Percentiles rank a stretch among this genome's conserved stretches.
These are phyloP conservation scores for Hippopotamus amphibius DNA, from an alignment of 2,113 vertebrate species.

Conservation along the genomic window DNA sequence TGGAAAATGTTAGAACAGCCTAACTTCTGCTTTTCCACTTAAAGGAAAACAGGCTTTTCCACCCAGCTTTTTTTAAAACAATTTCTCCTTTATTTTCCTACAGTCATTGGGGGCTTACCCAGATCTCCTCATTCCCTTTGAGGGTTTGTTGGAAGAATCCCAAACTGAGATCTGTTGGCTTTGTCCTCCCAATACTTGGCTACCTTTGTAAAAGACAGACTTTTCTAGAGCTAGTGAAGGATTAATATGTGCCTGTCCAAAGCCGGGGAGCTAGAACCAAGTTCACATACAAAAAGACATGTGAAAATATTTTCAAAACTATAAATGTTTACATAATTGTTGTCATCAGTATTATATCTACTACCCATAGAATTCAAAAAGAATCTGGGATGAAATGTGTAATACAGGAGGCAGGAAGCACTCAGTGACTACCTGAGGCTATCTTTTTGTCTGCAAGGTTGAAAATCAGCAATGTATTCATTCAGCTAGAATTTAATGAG, in stretches of 20 bases:
- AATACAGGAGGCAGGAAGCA: too few species aligned
- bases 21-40: background rate
- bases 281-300: background rate
- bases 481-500: background rate
- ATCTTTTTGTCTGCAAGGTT: background rate
- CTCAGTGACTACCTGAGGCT: background rate
- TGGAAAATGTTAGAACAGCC: background rate
- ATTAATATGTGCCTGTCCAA: background rate
- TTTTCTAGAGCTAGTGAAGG: background rate
- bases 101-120: background rate
- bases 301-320: background rate
- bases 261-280: background rate
- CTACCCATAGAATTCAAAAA: background rate
- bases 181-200: background rate
- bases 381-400: background rate
- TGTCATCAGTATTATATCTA: background rate
- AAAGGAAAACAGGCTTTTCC: background rate
- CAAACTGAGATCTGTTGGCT: background rate
- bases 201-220: background rate
- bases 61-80: background rate
- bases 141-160: background rate
- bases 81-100: background rate
- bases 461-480: background rate
- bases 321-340: background rate
- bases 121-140: background rate